Percentiles rank a stretch among this genome's conserved stretches.
phyloP scores from a whole-genome alignment of 1,140 invertebrate genomes.

The Trichonephila clavata region DNA sequence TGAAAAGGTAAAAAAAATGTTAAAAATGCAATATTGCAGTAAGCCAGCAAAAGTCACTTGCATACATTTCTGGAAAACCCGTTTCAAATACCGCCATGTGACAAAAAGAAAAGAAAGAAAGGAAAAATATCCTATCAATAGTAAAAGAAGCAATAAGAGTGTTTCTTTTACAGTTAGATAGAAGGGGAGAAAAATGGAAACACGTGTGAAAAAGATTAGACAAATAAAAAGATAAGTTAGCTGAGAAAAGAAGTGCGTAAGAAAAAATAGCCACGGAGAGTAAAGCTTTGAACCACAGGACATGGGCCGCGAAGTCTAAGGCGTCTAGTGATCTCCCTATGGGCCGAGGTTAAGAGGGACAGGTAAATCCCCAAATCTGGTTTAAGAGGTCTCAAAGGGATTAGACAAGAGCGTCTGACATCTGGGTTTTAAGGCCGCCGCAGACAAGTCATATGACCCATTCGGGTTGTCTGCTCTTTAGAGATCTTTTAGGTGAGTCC shows the following conservation, averaged over 20 bases:
- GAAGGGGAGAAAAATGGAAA: conserved; percentile 34
- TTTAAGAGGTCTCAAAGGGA: conserved; percentile 76
- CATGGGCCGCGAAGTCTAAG: conserved; percentile 32
- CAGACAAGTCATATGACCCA: conserved; percentile 70
- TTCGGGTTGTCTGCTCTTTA: conserved; percentile 63
- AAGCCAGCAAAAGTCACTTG: not conserved
- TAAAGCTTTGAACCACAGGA: conserved; percentile 58
- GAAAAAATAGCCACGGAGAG: conserved; percentile 44
- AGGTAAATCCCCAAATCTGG: conserved; percentile 76
- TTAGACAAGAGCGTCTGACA: conserved; percentile 56
- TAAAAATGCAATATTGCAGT: not conserved
- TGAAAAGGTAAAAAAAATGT: not conserved
- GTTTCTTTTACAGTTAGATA: conserved; percentile 25
- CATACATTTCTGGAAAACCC: not conserved
- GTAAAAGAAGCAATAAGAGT: not conserved
- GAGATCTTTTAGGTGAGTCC: conserved; percentile 56
- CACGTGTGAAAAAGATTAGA: conserved; percentile 68
- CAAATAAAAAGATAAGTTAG: conserved; percentile 63
- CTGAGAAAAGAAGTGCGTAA: conserved; percentile 28
- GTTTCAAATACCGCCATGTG: not conserved
- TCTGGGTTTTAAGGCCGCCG: conserved; percentile 73
- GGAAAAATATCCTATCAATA: not conserved
- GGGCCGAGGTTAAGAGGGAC: conserved; percentile 69
- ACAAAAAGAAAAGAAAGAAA: not conserved
- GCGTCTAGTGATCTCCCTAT: conserved; percentile 68